phyloP scores from a whole-genome alignment of 2,888 invertebrate genomes.

The Chalcis sispes region DNA sequence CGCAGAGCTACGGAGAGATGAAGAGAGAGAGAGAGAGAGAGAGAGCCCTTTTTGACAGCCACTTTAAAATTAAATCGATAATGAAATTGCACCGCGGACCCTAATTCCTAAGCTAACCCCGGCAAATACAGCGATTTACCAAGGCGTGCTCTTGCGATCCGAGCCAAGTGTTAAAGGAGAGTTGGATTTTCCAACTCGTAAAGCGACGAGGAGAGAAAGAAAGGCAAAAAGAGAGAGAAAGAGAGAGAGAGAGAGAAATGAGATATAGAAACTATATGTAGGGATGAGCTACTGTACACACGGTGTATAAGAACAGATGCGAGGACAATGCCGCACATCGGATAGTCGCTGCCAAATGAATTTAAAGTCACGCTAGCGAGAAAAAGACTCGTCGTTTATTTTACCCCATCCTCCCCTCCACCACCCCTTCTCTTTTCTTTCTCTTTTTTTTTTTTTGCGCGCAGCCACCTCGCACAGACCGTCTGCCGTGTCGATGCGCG shows the following conservation, averaged over 20 bases:
- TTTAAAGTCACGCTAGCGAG: slow-evolving; percentile 71
- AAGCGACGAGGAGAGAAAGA: slow-evolving; percentile 14
- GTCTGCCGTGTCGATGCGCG: slow-evolving; percentile 16
- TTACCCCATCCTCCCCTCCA: slow-evolving; percentile 57
- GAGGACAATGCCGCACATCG: slow-evolving; percentile 69
- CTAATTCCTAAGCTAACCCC: slow-evolving; percentile 70
- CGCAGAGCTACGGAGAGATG: too few species aligned
- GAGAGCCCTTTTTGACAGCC: slow-evolving; percentile 69
- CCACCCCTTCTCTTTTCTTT: slow-evolving; percentile 35
- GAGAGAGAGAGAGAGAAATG: slow-evolving; percentile 9
- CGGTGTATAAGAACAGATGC: slow-evolving; percentile 68
- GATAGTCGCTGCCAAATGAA: slow-evolving; percentile 73
- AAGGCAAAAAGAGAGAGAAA: not conserved
- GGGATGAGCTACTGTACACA: slow-evolving; percentile 52
- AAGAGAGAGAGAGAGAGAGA: slow-evolving; percentile 46
- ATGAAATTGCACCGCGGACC: slow-evolving; percentile 73
- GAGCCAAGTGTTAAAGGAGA: slow-evolving; percentile 37
- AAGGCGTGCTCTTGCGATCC: slow-evolving; percentile 6
- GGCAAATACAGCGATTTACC: slow-evolving; percentile 56
- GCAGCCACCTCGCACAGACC: too few species aligned
- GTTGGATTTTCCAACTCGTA: slow-evolving; percentile 47
- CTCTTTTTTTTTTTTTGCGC: slow-evolving; percentile 3
- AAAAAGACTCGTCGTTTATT: slow-evolving; percentile 65
- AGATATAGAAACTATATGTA: slow-evolving; percentile 59
- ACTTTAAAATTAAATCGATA: slow-evolving; percentile 76